Percentiles rank a stretch among this genome's conserved stretches.
phyloP scores from a whole-genome alignment of 2,797 vertebrate genomes.

The Crenichthys baileyi region DNA sequence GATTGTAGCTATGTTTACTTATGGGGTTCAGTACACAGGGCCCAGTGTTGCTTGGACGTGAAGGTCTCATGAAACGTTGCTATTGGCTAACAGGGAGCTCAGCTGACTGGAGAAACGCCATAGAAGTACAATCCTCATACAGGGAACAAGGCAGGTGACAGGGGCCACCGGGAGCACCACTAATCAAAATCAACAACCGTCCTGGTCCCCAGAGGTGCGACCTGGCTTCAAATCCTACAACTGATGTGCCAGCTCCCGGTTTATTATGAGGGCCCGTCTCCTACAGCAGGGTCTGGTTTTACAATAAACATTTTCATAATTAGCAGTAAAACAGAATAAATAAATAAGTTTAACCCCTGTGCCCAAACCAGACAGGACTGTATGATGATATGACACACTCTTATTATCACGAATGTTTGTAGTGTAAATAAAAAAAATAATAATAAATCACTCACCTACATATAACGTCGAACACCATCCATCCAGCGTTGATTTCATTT shows the following conservation, averaged over 20 bases:
- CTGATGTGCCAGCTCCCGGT: slow-evolving; percentile 15
- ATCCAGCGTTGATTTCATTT: slow-evolving; percentile 34
- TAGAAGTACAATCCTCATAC: slow-evolving; percentile 32
- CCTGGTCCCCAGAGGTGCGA: slow-evolving; percentile 2
- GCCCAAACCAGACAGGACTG: background rate
- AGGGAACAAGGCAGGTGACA: slow-evolving; percentile 11
- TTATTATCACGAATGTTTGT: background rate
- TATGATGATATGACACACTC: slow-evolving; percentile 3
- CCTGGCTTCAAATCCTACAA: slow-evolving; percentile 22
- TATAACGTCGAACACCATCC: slow-evolving; percentile 44
- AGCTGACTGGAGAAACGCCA: slow-evolving; percentile 63
- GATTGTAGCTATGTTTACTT: slow-evolving; percentile 48
- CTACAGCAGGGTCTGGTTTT: slow-evolving; percentile 30
- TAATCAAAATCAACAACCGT: slow-evolving; percentile 24
- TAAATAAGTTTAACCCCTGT: background rate
- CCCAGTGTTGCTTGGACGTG: slow-evolving; percentile 39
- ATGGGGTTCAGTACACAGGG: slow-evolving; percentile 39
- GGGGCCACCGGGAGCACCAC: slow-evolving; percentile 21
- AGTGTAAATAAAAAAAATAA: slow-evolving; percentile 28
- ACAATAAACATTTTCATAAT: background rate
- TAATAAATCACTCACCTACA: slow-evolving; percentile 65
- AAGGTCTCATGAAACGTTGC: slow-evolving; percentile 32
- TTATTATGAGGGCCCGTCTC: slow-evolving; percentile 31
- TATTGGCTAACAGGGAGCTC: slow-evolving; percentile 60
- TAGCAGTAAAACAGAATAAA: background rate